Evolutionary conservation across 1,140 invertebrate genomes (phyloP).

Genomic region (Oncopodura yosiiana): DNA sequence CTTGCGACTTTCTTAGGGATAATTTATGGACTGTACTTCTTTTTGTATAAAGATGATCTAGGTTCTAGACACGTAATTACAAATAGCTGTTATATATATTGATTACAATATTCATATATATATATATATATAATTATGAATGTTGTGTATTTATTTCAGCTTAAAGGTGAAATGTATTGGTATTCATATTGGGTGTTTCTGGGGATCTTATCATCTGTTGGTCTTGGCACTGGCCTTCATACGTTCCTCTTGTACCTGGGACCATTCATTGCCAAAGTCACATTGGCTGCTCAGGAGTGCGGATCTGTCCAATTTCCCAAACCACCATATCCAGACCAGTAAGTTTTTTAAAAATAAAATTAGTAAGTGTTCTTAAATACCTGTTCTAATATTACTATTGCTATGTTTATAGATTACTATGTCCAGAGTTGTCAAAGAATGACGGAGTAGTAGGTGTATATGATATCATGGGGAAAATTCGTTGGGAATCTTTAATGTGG

Average conservation of each 20-base stretch:
- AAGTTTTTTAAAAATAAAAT: slow-evolving; percentile 37
- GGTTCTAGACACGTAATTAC: slow-evolving; percentile 42
- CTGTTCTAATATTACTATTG: slow-evolving; percentile 9
- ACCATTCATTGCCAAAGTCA: slow-evolving; percentile 85
- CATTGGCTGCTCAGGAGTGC: slow-evolving; percentile 95
- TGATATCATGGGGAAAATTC: slow-evolving; percentile 91
- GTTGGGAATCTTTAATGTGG: slow-evolving; percentile 96
- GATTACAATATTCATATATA: neutral
- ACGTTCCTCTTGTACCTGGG: slow-evolving; percentile 96
- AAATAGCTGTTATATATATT: slow-evolving; percentile 26
- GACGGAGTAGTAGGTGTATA: slow-evolving; percentile 48
- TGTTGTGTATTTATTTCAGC: slow-evolving; percentile 12
- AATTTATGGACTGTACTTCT: slow-evolving; percentile 30
- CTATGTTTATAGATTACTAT: slow-evolving; percentile 39
- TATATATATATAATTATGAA: neutral
- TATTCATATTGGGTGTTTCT: slow-evolving; percentile 89
- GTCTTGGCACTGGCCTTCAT: slow-evolving; percentile 93
- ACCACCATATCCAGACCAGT: slow-evolving; percentile 78
- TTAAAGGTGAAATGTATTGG: slow-evolving; percentile 46
- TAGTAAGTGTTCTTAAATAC: no score
- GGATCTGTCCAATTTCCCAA: slow-evolving; percentile 86
- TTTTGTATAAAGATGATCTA: slow-evolving; percentile 38
- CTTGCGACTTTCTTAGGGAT: slow-evolving; percentile 9
- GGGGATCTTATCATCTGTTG: slow-evolving; percentile 92
- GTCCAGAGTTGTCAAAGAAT: slow-evolving; percentile 38